phyloP scores from a whole-genome alignment of 1,140 invertebrate species.

The Heliothis subflexa region DNA sequence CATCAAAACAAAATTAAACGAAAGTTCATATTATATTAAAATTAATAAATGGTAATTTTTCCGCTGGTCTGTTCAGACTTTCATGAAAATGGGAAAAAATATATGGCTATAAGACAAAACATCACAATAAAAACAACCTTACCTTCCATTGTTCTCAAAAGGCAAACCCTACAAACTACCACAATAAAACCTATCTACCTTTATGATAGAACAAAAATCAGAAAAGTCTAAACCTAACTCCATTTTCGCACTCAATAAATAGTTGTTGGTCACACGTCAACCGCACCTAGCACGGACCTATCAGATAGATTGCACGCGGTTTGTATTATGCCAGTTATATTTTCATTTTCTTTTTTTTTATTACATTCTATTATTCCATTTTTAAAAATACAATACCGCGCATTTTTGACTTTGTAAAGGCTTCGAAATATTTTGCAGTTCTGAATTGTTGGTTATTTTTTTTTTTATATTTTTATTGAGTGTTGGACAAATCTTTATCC shows the following conservation, averaged over 20 bases:
- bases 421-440: background rate
- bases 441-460: background rate
- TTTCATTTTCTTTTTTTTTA: slow-evolving; percentile 7
- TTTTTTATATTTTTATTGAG: background rate
- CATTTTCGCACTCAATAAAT: background rate
- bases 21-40: no score
- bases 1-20: no score
- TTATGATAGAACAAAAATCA: background rate
- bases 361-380: background rate
- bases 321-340: background rate
- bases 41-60: no score
- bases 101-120: no score
- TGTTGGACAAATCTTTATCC: no score
- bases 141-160: background rate
- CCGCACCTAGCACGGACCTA: background rate
- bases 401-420: slow-evolving; percentile 4
- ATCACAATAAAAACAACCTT: no score
- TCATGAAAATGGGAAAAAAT: no score
- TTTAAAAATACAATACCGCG: background rate
- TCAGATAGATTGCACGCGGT: slow-evolving; percentile 15
- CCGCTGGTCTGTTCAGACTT: no score
- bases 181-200: background rate
- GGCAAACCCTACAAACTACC: background rate
- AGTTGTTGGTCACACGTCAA: background rate
- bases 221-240: background rate